Conservation (phyloP, 2,113 vertebrate species). For the Tor tambroides region DNA sequence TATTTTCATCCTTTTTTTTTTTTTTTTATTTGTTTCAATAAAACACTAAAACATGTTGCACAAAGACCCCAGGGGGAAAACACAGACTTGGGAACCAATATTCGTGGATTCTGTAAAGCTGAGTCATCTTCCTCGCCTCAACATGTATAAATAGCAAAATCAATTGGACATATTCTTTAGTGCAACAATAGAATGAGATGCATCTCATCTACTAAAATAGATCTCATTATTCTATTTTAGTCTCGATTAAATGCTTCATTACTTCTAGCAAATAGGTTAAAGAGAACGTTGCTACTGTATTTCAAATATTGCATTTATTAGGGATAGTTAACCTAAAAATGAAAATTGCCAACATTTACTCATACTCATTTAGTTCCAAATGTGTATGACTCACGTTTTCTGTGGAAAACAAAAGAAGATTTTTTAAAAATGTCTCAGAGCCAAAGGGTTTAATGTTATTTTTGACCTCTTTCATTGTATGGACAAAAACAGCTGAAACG, state of each 20-base stretch:
- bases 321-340: background rate
- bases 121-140: background rate
- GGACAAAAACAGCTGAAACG: background rate
- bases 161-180: slow-evolving; percentile 4
- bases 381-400: background rate
- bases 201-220: background rate
- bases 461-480: background rate
- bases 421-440: background rate
- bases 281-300: background rate
- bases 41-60: background rate
- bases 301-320: background rate
- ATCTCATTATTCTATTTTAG: background rate
- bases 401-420: background rate
- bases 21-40: background rate
- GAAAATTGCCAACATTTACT: background rate
- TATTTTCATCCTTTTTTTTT: background rate
- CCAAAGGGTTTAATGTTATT: background rate
- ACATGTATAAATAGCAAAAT: slow-evolving; percentile 16
- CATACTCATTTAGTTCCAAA: background rate
- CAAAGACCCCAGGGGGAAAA: background rate
- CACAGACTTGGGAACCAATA: background rate
- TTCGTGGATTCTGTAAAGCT: background rate
- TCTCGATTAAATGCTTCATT: background rate
- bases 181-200: background rate
- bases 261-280: background rate